Evolutionary conservation across 2,113 vertebrate species (phyloP).

Genomic region (Cephalopterus ornatus): DNA sequence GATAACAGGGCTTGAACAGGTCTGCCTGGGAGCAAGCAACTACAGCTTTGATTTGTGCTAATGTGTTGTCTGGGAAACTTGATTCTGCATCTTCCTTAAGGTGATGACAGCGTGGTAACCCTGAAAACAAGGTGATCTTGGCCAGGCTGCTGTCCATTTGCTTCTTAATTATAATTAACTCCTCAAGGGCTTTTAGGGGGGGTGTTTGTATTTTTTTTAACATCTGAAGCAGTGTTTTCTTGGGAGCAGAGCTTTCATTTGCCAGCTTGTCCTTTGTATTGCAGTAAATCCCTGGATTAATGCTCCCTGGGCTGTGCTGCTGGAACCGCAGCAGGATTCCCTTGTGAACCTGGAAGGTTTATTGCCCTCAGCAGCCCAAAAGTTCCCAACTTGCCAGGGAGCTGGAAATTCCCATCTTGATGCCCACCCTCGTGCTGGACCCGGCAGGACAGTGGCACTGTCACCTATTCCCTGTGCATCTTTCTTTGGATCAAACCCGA

Average conservation of each 20-base stretch:
- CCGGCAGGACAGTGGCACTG: not conserved
- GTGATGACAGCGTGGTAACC: not conserved
- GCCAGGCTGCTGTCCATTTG: not conserved
- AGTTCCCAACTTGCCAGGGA: slow-evolving; percentile 12
- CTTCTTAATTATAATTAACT: not conserved
- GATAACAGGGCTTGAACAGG: not conserved
- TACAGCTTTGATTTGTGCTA: not conserved
- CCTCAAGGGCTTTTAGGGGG: not conserved
- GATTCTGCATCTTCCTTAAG: not conserved
- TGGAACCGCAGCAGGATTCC: not conserved
- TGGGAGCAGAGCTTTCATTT: not conserved
- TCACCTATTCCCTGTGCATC: not conserved
- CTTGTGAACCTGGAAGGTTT: slow-evolving; percentile 20
- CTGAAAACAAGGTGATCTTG: not conserved
- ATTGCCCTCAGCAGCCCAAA: not conserved
- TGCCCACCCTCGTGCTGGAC: not conserved
- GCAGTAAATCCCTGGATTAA: not conserved
- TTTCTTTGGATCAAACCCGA: not conserved
- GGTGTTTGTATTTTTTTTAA: no score
- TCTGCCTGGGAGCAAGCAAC: not conserved
- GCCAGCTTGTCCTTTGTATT: not conserved
- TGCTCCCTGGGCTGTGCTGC: not conserved
- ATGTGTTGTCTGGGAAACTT: not conserved
- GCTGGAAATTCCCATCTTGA: not conserved
- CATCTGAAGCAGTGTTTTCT: not conserved